Conservation (phyloP, 2,797 vertebrate genomes). For the Cynopterus sphinx region DNA sequence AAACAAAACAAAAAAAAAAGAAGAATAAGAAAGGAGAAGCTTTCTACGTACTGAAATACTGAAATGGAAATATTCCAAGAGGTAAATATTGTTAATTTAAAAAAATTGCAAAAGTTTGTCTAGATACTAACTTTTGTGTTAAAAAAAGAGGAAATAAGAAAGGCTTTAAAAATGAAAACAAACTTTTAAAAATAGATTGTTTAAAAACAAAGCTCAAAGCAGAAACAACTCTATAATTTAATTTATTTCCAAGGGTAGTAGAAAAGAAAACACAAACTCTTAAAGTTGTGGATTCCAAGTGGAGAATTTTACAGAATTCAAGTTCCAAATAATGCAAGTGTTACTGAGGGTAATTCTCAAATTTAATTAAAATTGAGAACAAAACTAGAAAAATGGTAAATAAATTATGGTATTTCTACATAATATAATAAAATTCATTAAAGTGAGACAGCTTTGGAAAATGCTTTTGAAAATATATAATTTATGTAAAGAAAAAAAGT, state of each 20-base stretch:
- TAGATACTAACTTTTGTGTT: not conserved
- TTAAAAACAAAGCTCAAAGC: not conserved
- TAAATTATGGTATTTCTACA: conserved; percentile 10
- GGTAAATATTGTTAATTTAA: not conserved
- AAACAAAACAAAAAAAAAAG: not conserved
- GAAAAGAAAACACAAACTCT: not conserved
- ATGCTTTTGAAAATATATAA: not conserved
- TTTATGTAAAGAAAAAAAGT: not conserved
- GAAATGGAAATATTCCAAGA: not conserved
- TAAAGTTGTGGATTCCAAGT: conserved; percentile 33
- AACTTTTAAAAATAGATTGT: not conserved
- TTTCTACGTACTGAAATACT: not conserved
- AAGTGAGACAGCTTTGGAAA: not conserved
- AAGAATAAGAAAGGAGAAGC: not conserved
- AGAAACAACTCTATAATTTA: not conserved
- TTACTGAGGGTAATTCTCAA: not conserved
- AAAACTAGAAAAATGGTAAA: conserved; percentile 11
- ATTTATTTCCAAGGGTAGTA: not conserved
- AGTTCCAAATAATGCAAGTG: conserved; percentile 6
- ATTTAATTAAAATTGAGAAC: not conserved
- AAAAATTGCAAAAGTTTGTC: not conserved
- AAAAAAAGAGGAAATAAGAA: not conserved
- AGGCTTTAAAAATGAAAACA: not conserved
- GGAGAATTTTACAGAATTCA: not conserved
- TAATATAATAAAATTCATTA: conserved; percentile 6